Evolutionary conservation across 2,888 invertebrate species (phyloP).

Genomic region (Ophion ellenae): DNA sequence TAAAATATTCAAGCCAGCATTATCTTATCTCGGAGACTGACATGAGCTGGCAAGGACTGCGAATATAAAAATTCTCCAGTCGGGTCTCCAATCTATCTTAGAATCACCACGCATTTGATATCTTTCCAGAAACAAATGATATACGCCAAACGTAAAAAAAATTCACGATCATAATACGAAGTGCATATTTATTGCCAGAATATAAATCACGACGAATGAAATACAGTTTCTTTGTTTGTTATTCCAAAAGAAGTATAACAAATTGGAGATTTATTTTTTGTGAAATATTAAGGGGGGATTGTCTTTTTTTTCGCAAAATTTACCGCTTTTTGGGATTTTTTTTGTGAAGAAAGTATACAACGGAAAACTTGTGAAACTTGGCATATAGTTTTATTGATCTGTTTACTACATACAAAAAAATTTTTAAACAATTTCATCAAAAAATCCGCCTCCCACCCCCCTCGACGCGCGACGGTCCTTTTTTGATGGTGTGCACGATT

Average conservation of each 20-base stretch:
- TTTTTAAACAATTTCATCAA: no score
- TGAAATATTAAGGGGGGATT: no score
- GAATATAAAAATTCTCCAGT: constrained; percentile 1
- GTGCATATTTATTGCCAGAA: not conserved
- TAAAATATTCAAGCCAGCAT: constrained; percentile 11
- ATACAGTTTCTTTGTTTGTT: not conserved
- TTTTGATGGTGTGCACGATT: no score
- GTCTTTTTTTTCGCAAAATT: no score
- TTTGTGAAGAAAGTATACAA: no score
- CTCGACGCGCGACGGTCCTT: no score
- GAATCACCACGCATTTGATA: not conserved
- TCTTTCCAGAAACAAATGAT: not conserved
- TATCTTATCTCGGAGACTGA: not conserved
- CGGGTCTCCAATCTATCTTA: not conserved
- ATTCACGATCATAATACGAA: not conserved
- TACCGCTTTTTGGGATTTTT: no score
- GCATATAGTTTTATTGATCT: no score
- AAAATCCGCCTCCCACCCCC: no score
- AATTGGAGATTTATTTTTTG: not conserved
- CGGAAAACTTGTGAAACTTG: no score
- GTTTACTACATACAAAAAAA: no score
- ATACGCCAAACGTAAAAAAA: not conserved
- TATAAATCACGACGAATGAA: not conserved
- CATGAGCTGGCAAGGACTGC: not conserved
- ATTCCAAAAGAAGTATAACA: not conserved